Evolutionary conservation across 2,113 vertebrate species (phyloP), one percentile per base, ranked within the genome.

Genomic region (Bungarus multicinctus): DNA sequence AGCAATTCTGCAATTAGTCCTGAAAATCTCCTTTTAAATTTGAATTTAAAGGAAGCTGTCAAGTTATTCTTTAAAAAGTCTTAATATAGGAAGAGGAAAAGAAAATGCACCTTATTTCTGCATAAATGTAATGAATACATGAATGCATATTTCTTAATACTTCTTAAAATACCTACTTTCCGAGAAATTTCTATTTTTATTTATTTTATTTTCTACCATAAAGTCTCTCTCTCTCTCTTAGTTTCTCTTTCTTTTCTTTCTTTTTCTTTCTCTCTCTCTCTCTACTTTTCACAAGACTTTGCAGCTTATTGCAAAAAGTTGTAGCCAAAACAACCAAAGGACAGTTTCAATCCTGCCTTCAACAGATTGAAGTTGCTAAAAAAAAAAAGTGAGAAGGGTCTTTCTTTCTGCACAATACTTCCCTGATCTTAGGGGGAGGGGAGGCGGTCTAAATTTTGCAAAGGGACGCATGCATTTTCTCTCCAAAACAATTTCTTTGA

Each of bases 111-210:
- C 93, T 74, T 88, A 89, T 94, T 93, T 69, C 64, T 69, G 64
- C n/a, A 69, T 69, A 69, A 69, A 69, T 69, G 5, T 69, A 69
- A 69, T 69, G 60, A 64, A 30, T 64, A 14, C 4, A 64, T 64
- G 58, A n/a, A 69, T 64, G 30, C 27, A 14, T 69, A 69, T 34
- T 69, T 55, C 94, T 87, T 47, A 93, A 89, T 93, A 91, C 91
- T 91, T 58, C 0, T 2, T 58, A 90, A 94, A 55, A 93, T 87
- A 92, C 94, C 94, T 87, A 92, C 92, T 94, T 94, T 74, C 94
- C 93, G 94, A 58, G n/a, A 85, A 50, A 25, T 2, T 27, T 11
- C 45, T 23, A 22, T 10, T 74, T 69, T 27, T 22, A 47, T 74
- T 81, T 86, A 20, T 23, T 58, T 57, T 57, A 69, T 34, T 16